Percentiles rank a stretch among this genome's conserved stretches.
Evolutionary conservation across 2,888 invertebrate species (phyloP).

Genomic region (Drosophila imparisetae): DNA sequence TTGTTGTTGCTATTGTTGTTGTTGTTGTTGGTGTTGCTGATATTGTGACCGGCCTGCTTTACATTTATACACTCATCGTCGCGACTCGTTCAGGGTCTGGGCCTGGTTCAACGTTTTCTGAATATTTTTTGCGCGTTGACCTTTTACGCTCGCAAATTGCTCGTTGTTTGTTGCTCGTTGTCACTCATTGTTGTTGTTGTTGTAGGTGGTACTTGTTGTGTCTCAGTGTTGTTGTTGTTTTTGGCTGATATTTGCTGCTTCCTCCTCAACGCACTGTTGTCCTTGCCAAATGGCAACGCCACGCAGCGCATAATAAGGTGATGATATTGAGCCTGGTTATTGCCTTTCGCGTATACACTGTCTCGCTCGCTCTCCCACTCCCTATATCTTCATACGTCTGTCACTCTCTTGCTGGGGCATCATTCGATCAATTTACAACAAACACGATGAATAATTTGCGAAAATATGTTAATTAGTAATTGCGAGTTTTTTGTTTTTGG

Average conservation of each 20-base stretch:
- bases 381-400: background rate
- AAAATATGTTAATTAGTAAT: conserved; percentile 64
- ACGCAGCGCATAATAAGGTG: conserved; percentile 25
- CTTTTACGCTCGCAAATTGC: conserved; percentile 48
- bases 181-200: conserved; percentile 28
- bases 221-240: conserved; percentile 11
- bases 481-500: conserved; percentile 8
- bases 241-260: conserved; percentile 35
- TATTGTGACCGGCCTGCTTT: conserved; percentile 63
- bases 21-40: conserved; percentile 31
- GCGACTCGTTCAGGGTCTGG: conserved; percentile 44
- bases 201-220: conserved; percentile 20
- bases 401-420: background rate
- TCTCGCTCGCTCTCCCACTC: background rate
- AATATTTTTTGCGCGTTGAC: conserved; percentile 67
- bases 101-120: conserved; percentile 64
- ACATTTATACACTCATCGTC: conserved; percentile 46
- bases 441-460: conserved; percentile 58
- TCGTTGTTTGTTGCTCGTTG: conserved; percentile 20
- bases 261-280: conserved; percentile 51
- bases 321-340: conserved; percentile 26
- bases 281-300: conserved; percentile 71
- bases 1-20: conserved; percentile 12
- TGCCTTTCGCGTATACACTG: conserved; percentile 7
- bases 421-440: conserved; percentile 43